Conservation (phyloP, 2,113 vertebrate genomes). For the Echinops telfairi region DNA sequence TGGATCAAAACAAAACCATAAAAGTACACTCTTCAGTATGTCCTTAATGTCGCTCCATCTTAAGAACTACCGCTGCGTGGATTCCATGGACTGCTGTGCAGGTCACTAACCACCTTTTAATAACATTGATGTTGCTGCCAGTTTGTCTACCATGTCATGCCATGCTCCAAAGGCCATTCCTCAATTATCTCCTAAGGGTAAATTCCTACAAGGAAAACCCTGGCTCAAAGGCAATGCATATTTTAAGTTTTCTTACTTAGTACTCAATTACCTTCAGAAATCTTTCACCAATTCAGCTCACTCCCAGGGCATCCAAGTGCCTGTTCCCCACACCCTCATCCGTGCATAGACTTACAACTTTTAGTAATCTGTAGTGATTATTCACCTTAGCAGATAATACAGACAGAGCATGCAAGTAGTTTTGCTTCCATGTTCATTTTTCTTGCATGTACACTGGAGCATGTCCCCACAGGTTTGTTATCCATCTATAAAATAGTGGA, state of each 20-base stretch:
- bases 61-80: background rate
- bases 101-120: background rate
- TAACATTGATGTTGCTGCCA: background rate
- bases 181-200: background rate
- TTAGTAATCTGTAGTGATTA: background rate
- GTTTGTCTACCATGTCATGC: background rate
- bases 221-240: background rate
- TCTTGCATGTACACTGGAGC: conserved; percentile 28
- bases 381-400: background rate
- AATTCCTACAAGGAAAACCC: no score
- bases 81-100: background rate
- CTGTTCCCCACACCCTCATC: background rate
- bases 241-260: background rate
- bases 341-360: background rate
- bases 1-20: background rate
- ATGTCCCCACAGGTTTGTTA: conserved; percentile 22
- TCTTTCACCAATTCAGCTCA: background rate
- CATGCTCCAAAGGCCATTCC: background rate
- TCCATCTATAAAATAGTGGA: conserved; percentile 27
- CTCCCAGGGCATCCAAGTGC: background rate
- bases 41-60: background rate
- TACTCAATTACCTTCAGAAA: background rate
- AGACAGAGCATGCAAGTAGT: background rate
- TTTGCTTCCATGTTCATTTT: conserved; percentile 37
- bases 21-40: background rate